Percentiles rank a stretch among this genome's conserved stretches.
phyloP scores from a whole-genome alignment of 2,113 vertebrate genomes.

The Nerophis lumbriciformis region DNA sequence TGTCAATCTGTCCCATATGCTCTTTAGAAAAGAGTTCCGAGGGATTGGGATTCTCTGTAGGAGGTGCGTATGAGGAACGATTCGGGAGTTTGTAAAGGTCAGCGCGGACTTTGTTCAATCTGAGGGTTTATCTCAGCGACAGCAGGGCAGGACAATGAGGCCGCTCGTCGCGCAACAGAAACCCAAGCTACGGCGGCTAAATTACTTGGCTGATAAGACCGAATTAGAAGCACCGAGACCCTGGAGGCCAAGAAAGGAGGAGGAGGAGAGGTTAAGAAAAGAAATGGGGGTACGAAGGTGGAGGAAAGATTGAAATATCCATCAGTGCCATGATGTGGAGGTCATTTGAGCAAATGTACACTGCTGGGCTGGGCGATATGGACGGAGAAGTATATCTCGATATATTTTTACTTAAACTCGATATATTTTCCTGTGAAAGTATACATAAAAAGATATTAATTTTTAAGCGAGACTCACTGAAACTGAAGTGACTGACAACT shows the following conservation, averaged over 20 bases:
- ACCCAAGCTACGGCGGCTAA: slow-evolving; percentile 89
- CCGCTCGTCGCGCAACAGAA: slow-evolving; percentile 86
- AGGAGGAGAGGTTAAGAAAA: slow-evolving; percentile 45
- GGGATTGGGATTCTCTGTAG: slow-evolving; percentile 46
- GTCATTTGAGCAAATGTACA: slow-evolving; percentile 26
- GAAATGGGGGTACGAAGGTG: slow-evolving; percentile 38
- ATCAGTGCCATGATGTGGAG: slow-evolving; percentile 38
- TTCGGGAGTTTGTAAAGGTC: slow-evolving; percentile 91
- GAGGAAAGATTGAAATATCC: slow-evolving; percentile 42
- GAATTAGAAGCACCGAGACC: slow-evolving; percentile 83
- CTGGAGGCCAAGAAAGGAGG: slow-evolving; percentile 70
- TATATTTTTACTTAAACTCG: too few relatives aligned
- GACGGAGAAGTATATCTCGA: too few relatives aligned
- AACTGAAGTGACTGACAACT: too few relatives aligned
- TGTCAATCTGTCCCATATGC: slow-evolving; percentile 66
- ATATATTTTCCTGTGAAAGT: too few relatives aligned
- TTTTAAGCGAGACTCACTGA: too few relatives aligned
- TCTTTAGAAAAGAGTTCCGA: slow-evolving; percentile 78
- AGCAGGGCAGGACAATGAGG: slow-evolving; percentile 88
- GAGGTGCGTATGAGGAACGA: slow-evolving; percentile 77
- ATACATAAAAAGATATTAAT: too few relatives aligned
- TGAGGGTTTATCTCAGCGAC: slow-evolving; percentile 96
- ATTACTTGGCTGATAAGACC: slow-evolving; percentile 88
- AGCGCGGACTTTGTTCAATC: slow-evolving; percentile 93
- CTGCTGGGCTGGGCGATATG: too few relatives aligned